phyloP scores from a whole-genome alignment of 1,140 invertebrate species.

The Galleria mellonella region DNA sequence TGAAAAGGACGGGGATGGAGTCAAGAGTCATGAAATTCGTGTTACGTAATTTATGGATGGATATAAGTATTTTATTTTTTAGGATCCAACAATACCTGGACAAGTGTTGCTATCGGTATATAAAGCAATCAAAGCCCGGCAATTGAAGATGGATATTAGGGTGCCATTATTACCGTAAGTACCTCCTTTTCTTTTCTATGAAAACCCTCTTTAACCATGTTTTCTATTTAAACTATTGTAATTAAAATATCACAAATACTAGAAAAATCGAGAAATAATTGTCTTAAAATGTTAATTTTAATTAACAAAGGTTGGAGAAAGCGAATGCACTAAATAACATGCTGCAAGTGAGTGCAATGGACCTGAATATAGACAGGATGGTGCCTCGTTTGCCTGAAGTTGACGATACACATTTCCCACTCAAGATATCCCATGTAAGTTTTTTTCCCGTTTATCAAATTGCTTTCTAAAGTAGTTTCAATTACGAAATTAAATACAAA shows the following conservation, averaged over 20 bases:
- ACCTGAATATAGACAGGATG: constrained; percentile 27
- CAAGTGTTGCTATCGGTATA: constrained; percentile 83
- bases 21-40: too few relatives aligned
- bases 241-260: too few relatives aligned
- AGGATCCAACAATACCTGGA: constrained; percentile 74
- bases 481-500: too few relatives aligned
- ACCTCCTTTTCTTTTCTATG: neutral
- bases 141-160: constrained; percentile 73
- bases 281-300: neutral
- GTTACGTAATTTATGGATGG: too few relatives aligned
- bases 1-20: too few relatives aligned
- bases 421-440: constrained; percentile 67
- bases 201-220: constrained; percentile 9
- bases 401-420: constrained; percentile 60
- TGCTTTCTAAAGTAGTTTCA: too few relatives aligned
- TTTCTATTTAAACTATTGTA: constrained; percentile 1
- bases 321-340: constrained; percentile 29
- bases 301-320: constrained; percentile 33
- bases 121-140: constrained; percentile 84
- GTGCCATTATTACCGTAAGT: constrained; percentile 74
- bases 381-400: constrained; percentile 70
- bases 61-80: constrained; percentile 12
- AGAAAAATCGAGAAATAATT: too few relatives aligned
- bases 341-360: constrained; percentile 16
- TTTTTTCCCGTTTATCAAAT: too few relatives aligned